Evolutionary conservation across 2,113 vertebrate genomes (phyloP), one percentile per base, ranked within the genome.

Genomic region (Odocoileus hemionus): DNA sequence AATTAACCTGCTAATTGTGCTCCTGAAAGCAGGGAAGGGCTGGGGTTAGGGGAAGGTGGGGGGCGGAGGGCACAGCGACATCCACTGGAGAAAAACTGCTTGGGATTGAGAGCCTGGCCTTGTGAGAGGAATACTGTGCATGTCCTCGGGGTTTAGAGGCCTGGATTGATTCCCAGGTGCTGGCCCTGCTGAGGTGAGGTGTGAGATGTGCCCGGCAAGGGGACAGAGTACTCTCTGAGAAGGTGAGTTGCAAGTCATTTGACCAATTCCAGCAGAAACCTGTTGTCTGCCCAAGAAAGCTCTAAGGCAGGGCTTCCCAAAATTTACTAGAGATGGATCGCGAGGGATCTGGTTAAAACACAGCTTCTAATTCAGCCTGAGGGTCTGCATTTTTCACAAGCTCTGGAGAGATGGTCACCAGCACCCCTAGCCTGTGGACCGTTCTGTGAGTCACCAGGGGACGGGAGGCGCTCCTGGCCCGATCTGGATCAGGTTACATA

Each of bases 1-100:
- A 84, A 97, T 98, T 98, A 87, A 83, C 88, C 86, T 11, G 23
- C 52, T 92, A 78, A 57, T 79, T 96, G 60, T 78, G 83, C 55
- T 83, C 33, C 19, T 28, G 15, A 10, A 21, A 58, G 74, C 17
- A 9, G 36, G 5, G 43, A 5, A 4, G 11, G 13, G 9, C 16
- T 60, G 30, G 6, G 47, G 47, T 47, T n/a, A 14, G 2, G 74
- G 74, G 17, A 47, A 47, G 47, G 1, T 19, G 0, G 16, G 39
- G 64, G 19, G 15, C 8, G 15, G 15, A 19, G 7, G 30, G 61
- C 11, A 28, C 0, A 8, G 39, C 0, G 2, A 23, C 15, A 36
- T 10, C 4, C 28, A 2, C 26, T 26, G 54, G 36, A 58, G 36
- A 36, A 43, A 55, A 21, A 3, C 43, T 21, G 2, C 26, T 14